Evolutionary conservation across 2,888 invertebrate species (phyloP), one percentile per base, ranked within the genome.

Genomic region (Chesias legatella): DNA sequence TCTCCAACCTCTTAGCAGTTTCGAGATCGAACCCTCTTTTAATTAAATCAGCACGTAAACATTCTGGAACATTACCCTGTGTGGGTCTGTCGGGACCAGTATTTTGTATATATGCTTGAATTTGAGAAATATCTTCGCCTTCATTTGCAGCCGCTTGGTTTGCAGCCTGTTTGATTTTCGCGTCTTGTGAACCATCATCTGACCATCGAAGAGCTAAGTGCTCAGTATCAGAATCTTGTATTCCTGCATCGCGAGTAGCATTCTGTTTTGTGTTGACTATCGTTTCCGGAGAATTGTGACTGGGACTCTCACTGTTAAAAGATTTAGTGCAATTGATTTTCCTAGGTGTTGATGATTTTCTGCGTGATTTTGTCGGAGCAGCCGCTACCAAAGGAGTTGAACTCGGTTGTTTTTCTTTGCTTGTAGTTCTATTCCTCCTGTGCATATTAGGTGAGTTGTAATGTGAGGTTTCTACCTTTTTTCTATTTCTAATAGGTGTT

Each of bases 301-400:
- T 63, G 29, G 72, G 68, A 56, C 67, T 76, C 56, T 75, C 75
- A 3, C 76, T 73, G 51, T 70, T 69, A 53, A 79, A 75, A 32
- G 65, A 58, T 66, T 86, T 82, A 25, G 71, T 73, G 37, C 81
- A 77, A 47, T 82, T 67, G 4, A 88, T 61, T 68, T 89, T 88
- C 51, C 89, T 71, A 1, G 88, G 88, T 1, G 88, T 88, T 1
- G 88, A 86, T 8, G 88, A 89, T 61, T 89, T 89, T 56, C 88
- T 70, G 23, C 88, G 76, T 0, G 88, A 88, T 58, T 88, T 88
- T 0, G 80, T 75, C 7, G 76, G 76, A 21, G 58, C 70, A 17
- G 66, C 55, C 27, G 48, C 43, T 26, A 57, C 30, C 0, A 53
- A 23, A 5, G 70, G 56, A 6, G 56, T 37, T 10, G 47, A 10